Evolutionary conservation across 1,140 invertebrate genomes (phyloP), one percentile per base, ranked within the genome.

Genomic region (Caligus rogercresseyi): DNA sequence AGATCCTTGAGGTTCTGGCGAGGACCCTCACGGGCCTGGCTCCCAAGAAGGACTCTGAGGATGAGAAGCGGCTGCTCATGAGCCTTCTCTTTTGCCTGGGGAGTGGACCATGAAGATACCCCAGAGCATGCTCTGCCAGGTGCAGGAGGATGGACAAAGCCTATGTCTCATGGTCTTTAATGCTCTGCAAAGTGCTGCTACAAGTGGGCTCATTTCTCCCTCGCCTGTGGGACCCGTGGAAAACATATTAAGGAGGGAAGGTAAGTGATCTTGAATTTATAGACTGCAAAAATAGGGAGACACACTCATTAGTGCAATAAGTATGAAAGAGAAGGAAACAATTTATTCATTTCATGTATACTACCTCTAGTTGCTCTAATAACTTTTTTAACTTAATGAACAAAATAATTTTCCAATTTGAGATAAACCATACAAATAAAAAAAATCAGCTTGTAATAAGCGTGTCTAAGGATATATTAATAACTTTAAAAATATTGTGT

Each of bases 41-140:
- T 2, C 43, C 64, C 19, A 51, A 56, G 43, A 21, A 31, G n/a
- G 20, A 26, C 18, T 16, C 19, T 62, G 84, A 72, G 73, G 79
- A 64, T 77, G 85, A 71, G 79, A 85, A 76, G 64, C 73, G 79
- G 66, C 75, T 93, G 25, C 79, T 87, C 0, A 84, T 89, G 18
- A 85, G 87, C 0, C 78, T 94, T 68, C 79, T 94, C 67, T 82
- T 94, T 62, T 91, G 88, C 71, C 74, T 96, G 25, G 87, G 87
- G 90, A 96, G 75, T 95, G 90, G 84, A 92, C 89, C 61, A 89
- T 95, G 80, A 77, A 78, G 66, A 75, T 87, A 66, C 79, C 79
- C 0, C 67, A 77, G 4, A 65, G 72, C 20, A 69, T 74, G n/a
- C 70, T 81, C 56, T 70, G 73, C 62, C 67, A 64, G 67, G 71